These are phyloP conservation scores for Ctenodactylus gundi DNA, from an alignment of 2,113 vertebrate genomes.

Conservation along the genomic window DNA sequence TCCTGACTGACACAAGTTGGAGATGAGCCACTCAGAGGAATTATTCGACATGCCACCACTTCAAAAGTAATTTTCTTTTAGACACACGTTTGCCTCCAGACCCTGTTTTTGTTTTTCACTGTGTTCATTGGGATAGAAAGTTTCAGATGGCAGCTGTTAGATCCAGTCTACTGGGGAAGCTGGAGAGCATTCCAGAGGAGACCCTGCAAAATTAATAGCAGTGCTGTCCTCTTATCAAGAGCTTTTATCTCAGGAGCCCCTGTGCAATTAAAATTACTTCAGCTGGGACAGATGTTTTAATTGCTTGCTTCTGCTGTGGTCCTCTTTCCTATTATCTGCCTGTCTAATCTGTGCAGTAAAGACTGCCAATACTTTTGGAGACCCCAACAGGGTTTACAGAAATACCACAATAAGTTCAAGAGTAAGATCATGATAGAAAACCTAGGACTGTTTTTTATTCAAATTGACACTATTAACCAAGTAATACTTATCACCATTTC, in stretches of 20 bases:
- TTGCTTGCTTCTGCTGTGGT: neutral
- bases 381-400: neutral
- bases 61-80: neutral
- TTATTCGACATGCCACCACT: neutral
- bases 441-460: neutral
- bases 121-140: neutral
- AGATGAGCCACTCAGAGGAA: neutral
- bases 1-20: neutral
- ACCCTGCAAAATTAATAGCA: conserved; percentile 15
- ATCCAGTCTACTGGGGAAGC: neutral
- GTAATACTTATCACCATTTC: neutral
- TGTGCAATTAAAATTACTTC: conserved; percentile 20
- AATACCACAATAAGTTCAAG: neutral
- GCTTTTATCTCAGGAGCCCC: neutral
- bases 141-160: neutral
- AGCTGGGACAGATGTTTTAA: conserved; percentile 49
- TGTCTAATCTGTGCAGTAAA: neutral
- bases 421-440: conserved; percentile 14
- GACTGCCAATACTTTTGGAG: neutral
- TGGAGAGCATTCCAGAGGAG: neutral
- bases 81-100: neutral
- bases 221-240: neutral
- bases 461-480: neutral
- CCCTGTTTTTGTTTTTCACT: neutral
- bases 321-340: neutral